These are phyloP conservation scores for Pseudopodoces humilis DNA, from an alignment of 2,113 vertebrate species.

Conservation along the genomic window DNA sequence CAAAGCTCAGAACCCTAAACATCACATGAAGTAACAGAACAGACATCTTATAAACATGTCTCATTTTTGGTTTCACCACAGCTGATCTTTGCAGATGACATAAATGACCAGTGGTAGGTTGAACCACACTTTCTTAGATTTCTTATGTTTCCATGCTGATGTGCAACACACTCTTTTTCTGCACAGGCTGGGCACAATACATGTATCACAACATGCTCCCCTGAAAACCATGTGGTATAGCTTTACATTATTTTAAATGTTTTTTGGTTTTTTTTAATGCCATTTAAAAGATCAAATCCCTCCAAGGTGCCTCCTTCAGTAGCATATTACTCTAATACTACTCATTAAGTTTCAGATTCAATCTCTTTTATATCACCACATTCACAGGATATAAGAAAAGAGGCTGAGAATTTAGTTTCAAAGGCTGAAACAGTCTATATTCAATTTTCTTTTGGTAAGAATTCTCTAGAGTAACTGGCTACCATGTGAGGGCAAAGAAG, in stretches of 20 bases:
- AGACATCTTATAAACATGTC: background rate
- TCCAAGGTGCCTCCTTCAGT: background rate
- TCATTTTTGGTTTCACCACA: background rate
- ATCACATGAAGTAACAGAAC: background rate
- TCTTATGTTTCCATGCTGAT: background rate
- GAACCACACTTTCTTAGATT: background rate
- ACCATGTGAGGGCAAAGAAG: background rate
- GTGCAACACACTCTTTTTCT: background rate
- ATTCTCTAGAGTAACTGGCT: background rate
- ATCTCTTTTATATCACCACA: background rate
- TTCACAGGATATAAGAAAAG: background rate
- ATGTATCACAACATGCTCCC: rapidly evolving
- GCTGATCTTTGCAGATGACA: background rate
- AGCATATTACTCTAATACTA: background rate
- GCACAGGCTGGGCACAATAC: background rate
- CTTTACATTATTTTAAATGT: background rate
- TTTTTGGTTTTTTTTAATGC: background rate
- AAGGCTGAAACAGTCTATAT: background rate
- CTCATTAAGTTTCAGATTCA: background rate
- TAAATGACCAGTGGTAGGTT: background rate
- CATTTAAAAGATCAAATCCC: background rate
- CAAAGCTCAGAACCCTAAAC: background rate
- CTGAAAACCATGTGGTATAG: background rate
- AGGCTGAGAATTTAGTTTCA: background rate
- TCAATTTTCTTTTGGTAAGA: background rate